These are phyloP conservation scores for Uria lomvia DNA, from an alignment of 2,113 vertebrate species.

Conservation along the genomic window DNA sequence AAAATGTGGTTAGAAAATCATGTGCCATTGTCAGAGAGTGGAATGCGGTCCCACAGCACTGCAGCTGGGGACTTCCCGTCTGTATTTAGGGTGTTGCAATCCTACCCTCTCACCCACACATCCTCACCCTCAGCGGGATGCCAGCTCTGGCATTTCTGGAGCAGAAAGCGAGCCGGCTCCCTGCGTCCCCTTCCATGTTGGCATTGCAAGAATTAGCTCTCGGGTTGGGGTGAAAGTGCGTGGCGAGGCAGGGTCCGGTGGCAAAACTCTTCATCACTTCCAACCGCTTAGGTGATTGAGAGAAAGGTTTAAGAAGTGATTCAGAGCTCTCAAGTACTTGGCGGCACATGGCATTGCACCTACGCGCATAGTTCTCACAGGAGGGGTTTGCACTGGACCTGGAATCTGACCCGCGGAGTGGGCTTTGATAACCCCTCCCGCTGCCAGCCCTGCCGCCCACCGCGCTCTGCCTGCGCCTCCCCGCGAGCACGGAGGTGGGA, in stretches of 20 bases:
- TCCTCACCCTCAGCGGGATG: background rate
- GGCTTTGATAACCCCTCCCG: rapidly evolving
- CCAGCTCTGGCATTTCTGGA: background rate
- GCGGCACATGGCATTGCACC: background rate
- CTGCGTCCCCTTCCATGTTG: rapidly evolving
- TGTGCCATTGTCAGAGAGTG: background rate
- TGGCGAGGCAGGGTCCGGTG: background rate
- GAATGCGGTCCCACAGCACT: background rate
- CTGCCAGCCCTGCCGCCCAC: background rate
- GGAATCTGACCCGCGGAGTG: rapidly evolving
- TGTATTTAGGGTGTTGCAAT: slow-evolving; percentile 41
- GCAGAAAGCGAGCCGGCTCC: background rate
- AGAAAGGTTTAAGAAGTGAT: background rate
- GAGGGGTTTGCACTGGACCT: background rate
- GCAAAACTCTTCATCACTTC: background rate
- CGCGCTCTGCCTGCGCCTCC: rapidly evolving
- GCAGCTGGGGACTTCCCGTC: slow-evolving; percentile 24
- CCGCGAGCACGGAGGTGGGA: rapidly evolving
- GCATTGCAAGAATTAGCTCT: background rate
- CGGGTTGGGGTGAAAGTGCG: rapidly evolving
- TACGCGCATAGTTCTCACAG: rapidly evolving
- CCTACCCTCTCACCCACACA: background rate
- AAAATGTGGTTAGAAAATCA: background rate
- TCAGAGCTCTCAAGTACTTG: background rate
- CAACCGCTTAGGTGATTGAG: background rate